Percentiles rank a stretch among this genome's conserved stretches.
Evolutionary conservation across 2,797 vertebrate genomes (phyloP).

Genomic region (Pipistrellus nathusii): DNA sequence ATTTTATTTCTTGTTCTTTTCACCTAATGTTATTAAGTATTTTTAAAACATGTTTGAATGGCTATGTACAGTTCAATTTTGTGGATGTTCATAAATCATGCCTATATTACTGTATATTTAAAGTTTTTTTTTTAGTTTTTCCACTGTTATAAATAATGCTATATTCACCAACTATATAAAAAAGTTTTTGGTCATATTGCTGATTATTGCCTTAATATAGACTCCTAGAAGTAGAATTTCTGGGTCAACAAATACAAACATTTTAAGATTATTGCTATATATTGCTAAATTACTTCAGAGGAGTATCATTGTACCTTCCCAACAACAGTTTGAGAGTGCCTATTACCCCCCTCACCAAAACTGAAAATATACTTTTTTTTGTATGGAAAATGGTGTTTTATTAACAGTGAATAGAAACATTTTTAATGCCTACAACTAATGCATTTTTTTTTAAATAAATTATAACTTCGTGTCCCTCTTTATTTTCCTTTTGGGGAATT

Average conservation of each 20-base stretch:
- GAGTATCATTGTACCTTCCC: slow-evolving; percentile 41
- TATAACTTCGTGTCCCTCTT: slow-evolving; percentile 31
- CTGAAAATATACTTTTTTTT: not conserved
- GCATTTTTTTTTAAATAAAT: slow-evolving; percentile 33
- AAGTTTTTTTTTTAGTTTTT: slow-evolving; percentile 48
- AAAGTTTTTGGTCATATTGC: not conserved
- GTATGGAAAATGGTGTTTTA: slow-evolving; percentile 31
- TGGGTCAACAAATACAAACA: not conserved
- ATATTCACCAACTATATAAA: not conserved
- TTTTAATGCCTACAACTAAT: slow-evolving; percentile 10
- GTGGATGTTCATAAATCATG: slow-evolving; percentile 52
- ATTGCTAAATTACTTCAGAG: slow-evolving; percentile 68
- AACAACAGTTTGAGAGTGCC: slow-evolving; percentile 20
- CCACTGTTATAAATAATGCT: slow-evolving; percentile 44
- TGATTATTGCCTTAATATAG: slow-evolving; percentile 35
- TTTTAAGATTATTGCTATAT: slow-evolving; percentile 39
- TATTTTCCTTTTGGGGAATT: slow-evolving; percentile 59
- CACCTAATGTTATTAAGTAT: slow-evolving; percentile 25
- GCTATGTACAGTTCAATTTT: not conserved
- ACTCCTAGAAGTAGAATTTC: slow-evolving; percentile 44
- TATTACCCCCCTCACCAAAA: not conserved
- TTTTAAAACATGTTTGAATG: slow-evolving; percentile 61
- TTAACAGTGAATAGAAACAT: slow-evolving; percentile 33
- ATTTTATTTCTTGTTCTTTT: slow-evolving; percentile 57
- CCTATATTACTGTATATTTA: slow-evolving; percentile 40